Percentiles rank a stretch among this genome's conserved stretches.
phyloP scores from a whole-genome alignment of 2,888 invertebrate genomes.

The Lingula anatina region DNA sequence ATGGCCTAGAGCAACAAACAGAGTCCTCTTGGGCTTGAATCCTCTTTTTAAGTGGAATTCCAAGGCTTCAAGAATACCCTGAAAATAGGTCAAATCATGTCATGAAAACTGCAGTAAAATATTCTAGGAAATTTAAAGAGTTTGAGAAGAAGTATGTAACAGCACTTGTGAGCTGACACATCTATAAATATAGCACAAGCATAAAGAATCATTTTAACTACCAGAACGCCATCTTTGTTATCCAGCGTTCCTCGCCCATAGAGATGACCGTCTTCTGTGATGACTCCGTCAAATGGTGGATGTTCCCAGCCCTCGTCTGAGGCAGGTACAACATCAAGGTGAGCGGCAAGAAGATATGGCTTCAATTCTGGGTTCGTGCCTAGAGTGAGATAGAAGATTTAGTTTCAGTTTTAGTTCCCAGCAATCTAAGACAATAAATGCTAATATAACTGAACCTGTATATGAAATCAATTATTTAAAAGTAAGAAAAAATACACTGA shows the following conservation, averaged over 20 bases:
- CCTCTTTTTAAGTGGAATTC: slow-evolving; percentile 50
- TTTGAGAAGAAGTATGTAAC: no score
- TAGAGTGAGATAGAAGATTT: no score
- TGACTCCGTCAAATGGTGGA: slow-evolving; percentile 54
- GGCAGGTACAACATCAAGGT: slow-evolving; percentile 57
- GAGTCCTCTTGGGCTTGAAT: slow-evolving; percentile 50
- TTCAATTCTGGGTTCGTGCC: slow-evolving; percentile 37
- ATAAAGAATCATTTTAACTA: no score
- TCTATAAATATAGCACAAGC: no score
- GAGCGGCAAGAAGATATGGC: slow-evolving; percentile 55
- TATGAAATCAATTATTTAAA: no score
- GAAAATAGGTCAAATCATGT: slow-evolving; percentile 13
- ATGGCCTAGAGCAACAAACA: slow-evolving; percentile 57
- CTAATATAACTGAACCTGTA: no score
- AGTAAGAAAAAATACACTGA: no score
- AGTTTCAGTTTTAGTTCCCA: no score
- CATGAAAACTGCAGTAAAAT: no score
- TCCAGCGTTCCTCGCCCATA: slow-evolving; percentile 57
- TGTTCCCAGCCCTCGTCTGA: slow-evolving; percentile 32
- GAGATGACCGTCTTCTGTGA: slow-evolving; percentile 53
- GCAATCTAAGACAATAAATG: no score
- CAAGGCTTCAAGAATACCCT: slow-evolving; percentile 55
- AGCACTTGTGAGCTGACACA: no score
- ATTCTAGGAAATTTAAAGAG: no score
- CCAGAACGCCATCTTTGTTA: slow-evolving; percentile 55